Base-by-base conservation (phyloP, 2,888 invertebrate species). In the Petrolisthes manimaculis region DNA sequence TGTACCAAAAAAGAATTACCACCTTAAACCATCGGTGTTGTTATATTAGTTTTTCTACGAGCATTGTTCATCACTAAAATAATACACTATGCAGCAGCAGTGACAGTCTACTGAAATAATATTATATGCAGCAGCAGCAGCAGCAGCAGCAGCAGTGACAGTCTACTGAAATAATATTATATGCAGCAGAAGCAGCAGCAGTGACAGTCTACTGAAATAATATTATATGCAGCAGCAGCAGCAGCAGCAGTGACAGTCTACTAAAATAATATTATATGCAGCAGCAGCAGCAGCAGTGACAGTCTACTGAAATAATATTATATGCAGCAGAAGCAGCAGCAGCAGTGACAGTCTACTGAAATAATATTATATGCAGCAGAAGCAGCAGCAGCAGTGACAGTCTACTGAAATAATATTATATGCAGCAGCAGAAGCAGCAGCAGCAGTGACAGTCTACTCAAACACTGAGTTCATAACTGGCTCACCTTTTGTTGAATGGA, bases 31-130 rank as follows among this genome's bases (percentile, higher is more conserved):
- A 77, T 4, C 74, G 74, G 74, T 74, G 74, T n/a, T 74, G n/a
- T 74, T 74, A 14, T 74, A 14, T 77, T 77, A 24, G 4, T 24
- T 77, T 77, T 77, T 77, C 37, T 37, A 77, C 77, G 77, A 77
- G 37, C 77, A 4, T 77, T 24, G 21, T 37, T 4, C 24, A 14
- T 4, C 24, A 77, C 74, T n/a, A 74, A 74, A 14, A n/a, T n/a
- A 74, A n/a, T n/a, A 74, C 5, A 8, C 8, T 8, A 8, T 5
- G 67, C n/a, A n/a, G n/a, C n/a, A n/a, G n/a, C n/a, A n/a, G n/a
- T n/a, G n/a, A n/a, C n/a, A n/a, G n/a, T n/a, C n/a, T 61, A 8
- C 14, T n/a, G n/a, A n/a, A n/a, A n/a, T n/a, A n/a, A n/a, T n/a
- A n/a, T n/a, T n/a, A n/a, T 8, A 21, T 21, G n/a, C n/a, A n/a